These are phyloP conservation scores for Pomatorhinus ruficollis DNA, from an alignment of 2,113 vertebrate genomes.

Conservation along the genomic window DNA sequence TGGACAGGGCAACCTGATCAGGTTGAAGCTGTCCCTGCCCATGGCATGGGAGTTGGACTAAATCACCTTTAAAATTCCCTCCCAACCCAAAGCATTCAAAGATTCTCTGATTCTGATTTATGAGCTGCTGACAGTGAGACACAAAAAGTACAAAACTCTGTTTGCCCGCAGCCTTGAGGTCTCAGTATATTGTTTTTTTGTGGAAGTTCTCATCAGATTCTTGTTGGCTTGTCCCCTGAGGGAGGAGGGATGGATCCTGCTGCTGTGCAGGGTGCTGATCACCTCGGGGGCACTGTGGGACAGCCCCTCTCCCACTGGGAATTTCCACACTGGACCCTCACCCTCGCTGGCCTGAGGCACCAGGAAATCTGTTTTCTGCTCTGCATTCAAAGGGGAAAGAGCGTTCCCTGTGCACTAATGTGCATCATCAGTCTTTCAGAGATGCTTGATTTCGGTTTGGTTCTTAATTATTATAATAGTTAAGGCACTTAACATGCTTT, in stretches of 20 bases:
- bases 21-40: neutral
- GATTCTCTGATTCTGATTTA: neutral
- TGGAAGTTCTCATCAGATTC: neutral
- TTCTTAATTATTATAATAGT: constrained; percentile 67
- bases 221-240: fast-evolving
- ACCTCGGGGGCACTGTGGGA: fast-evolving
- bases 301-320: neutral
- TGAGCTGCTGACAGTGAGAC: neutral
- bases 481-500: constrained; percentile 63
- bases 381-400: neutral
- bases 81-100: neutral
- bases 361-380: neutral
- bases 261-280: fast-evolving
- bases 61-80: neutral
- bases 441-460: constrained; percentile 58
- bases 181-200: fast-evolving
- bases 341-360: neutral
- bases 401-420: neutral
- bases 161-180: neutral
- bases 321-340: neutral
- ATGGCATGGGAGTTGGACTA: fast-evolving
- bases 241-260: neutral
- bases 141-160: fast-evolving
- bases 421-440: constrained; percentile 27
- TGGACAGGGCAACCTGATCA: neutral